Percentiles rank a stretch among this genome's conserved stretches.
Evolutionary conservation across 2,888 invertebrate species (phyloP).

Genomic region (Tetragonisca angustula): DNA sequence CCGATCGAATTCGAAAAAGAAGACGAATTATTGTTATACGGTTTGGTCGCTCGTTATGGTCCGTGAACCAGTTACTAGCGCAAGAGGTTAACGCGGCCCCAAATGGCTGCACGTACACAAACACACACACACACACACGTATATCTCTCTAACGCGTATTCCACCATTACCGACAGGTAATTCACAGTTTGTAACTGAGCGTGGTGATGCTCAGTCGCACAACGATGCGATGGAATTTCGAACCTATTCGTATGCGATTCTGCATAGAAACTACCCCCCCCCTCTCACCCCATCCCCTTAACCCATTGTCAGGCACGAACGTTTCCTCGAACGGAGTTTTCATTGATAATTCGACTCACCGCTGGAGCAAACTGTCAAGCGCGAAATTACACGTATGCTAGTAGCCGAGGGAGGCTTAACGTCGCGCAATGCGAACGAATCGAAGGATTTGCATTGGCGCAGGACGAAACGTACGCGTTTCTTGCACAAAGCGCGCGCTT

Average conservation of each 20-base stretch:
- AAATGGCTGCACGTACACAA: neutral
- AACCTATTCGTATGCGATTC: slow-evolving; percentile 23
- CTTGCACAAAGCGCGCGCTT: neutral
- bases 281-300: too few relatives aligned
- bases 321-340: slow-evolving; percentile 5
- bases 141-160: neutral
- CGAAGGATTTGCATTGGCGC: neutral
- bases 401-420: neutral
- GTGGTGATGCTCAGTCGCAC: neutral
- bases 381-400: neutral
- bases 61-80: too few relatives aligned
- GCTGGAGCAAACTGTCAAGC: neutral
- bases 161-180: neutral
- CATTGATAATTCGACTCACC: slow-evolving; percentile 7
- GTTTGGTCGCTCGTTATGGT: too few relatives aligned
- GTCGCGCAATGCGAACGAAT: neutral
- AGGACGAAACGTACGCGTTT: rapidly evolving
- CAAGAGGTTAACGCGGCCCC: neutral
- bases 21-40: too few relatives aligned
- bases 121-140: too few relatives aligned
- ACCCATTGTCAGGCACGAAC: neutral
- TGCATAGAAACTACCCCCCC: neutral
- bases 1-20: too few relatives aligned
- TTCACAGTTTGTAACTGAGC: slow-evolving; percentile 22
- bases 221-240: slow-evolving; percentile 27